Conservation (phyloP, 2,888 invertebrate genomes). For the Ormyrus pomaceus region DNA sequence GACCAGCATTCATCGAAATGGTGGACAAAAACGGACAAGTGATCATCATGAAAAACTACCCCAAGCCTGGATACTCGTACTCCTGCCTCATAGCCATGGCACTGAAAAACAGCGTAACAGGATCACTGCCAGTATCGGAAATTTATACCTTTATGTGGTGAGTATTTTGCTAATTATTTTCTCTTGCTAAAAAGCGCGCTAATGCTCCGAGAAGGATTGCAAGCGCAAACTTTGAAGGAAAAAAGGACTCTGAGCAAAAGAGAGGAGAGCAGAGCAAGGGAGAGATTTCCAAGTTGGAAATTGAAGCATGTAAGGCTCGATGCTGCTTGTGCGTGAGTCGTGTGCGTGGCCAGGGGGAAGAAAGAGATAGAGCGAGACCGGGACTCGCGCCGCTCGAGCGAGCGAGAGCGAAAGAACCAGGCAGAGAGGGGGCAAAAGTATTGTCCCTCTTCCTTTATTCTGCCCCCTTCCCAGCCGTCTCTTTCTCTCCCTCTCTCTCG, state of each 20-base stretch:
- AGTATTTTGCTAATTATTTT: conserved; percentile 72
- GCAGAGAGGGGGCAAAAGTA: conserved; percentile 66
- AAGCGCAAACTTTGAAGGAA: not conserved
- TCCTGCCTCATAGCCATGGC: conserved; percentile 99
- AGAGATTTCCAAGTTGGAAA: conserved; percentile 36
- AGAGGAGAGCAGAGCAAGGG: conserved; percentile 1
- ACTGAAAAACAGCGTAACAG: conserved; percentile 95
- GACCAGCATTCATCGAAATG: too few relatives aligned
- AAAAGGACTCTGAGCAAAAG: not conserved
- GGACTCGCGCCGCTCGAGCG: conserved; percentile 50
- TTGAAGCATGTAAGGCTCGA: conserved; percentile 14
- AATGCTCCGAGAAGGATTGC: not conserved
- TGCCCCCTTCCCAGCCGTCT: conserved; percentile 27
- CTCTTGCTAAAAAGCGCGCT: conserved; percentile 1
- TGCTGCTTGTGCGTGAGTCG: not conserved
- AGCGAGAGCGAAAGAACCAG: too few relatives aligned
- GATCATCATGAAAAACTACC: conserved; percentile 77
- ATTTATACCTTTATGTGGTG: conserved; percentile 99
- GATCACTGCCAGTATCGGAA: conserved; percentile 97
- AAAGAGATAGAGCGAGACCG: conserved; percentile 22
- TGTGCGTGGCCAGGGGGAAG: not conserved
- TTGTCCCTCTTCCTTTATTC: conserved; percentile 71
- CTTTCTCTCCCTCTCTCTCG: not conserved
- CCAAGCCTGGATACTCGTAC: conserved; percentile 98
- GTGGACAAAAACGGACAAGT: too few relatives aligned